Conservation (phyloP, 2,797 vertebrate species). For the Pangasius djambal region DNA sequence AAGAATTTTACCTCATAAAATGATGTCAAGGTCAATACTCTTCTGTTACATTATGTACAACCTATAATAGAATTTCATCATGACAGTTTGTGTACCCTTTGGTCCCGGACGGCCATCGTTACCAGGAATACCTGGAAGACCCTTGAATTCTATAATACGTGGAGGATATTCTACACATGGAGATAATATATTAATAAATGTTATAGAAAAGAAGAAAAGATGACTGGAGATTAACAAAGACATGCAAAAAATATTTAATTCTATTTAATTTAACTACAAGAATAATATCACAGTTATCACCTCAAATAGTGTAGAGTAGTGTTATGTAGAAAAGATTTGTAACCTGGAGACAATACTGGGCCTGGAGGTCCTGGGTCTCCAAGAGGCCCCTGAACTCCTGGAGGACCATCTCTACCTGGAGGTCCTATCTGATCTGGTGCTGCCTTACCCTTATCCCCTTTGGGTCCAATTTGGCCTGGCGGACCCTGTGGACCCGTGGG, state of each 20-base stretch:
- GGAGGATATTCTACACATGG: conserved; percentile 1
- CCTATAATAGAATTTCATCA: neutral
- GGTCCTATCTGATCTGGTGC: conserved; percentile 31
- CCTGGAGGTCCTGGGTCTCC: conserved; percentile 50
- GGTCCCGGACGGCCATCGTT: neutral
- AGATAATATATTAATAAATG: neutral
- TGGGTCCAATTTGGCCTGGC: conserved; percentile 33
- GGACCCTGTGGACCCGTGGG: conserved; percentile 61
- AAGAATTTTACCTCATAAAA: too few species aligned
- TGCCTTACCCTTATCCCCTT: conserved; percentile 52
- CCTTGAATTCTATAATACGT: conserved; percentile 22
- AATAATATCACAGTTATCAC: neutral
- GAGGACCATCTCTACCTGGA: conserved; percentile 46
- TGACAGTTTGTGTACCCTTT: neutral
- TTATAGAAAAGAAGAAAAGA: neutral
- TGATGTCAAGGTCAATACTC: too few species aligned
- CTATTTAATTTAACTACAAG: neutral
- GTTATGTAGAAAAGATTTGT: neutral
- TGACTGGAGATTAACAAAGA: neutral
- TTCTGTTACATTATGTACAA: neutral
- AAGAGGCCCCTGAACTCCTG: conserved; percentile 44
- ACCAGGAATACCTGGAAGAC: conserved; percentile 16
- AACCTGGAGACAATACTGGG: neutral
- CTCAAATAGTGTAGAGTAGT: neutral
- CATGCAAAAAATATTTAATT: neutral